Conservation (phyloP, 1,140 invertebrate species). For the Saccostrea glomerata region DNA sequence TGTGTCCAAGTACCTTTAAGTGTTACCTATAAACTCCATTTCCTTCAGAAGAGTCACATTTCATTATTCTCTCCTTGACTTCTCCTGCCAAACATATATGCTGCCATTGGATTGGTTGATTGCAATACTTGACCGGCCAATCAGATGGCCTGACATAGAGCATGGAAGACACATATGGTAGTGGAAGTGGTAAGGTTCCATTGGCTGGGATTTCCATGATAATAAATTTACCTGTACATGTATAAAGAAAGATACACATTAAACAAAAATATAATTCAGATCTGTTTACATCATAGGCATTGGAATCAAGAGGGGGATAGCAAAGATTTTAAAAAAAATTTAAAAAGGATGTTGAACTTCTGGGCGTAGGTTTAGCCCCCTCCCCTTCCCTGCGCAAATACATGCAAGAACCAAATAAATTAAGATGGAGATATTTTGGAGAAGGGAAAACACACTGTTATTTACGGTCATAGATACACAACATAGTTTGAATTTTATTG, state of each 20-base stretch:
- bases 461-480: too few species aligned
- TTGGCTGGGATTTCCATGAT: constrained; percentile 58
- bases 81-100: constrained; percentile 83
- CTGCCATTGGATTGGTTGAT: constrained; percentile 84
- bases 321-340: too few species aligned
- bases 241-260: background rate
- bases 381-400: too few species aligned
- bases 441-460: too few species aligned
- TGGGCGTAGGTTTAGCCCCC: too few species aligned
- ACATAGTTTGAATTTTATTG: too few species aligned
- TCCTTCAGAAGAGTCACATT: constrained; percentile 77
- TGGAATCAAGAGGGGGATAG: too few species aligned
- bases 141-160: constrained; percentile 83
- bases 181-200: constrained; percentile 82
- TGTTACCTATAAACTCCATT: constrained; percentile 65
- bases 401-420: too few species aligned
- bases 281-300: too few species aligned
- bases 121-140: constrained; percentile 83
- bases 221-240: constrained; percentile 60
- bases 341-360: too few species aligned
- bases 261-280: background rate
- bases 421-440: too few species aligned
- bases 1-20: too few species aligned
- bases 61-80: constrained; percentile 80
- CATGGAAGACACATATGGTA: constrained; percentile 83